Evolutionary conservation across 2,888 invertebrate species (phyloP).

Genomic region (Cephalotes varians): DNA sequence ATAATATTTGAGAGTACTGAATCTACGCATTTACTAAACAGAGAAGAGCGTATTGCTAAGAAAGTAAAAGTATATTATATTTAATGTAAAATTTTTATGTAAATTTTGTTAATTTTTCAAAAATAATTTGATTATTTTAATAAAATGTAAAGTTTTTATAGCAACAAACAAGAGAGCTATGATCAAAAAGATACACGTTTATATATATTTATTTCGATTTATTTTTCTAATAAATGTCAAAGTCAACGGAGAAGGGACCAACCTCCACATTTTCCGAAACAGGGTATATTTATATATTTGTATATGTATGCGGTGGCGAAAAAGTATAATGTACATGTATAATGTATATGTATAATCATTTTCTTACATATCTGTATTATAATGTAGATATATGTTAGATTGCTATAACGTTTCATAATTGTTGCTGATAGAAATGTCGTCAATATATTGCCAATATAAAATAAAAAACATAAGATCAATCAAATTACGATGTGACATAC

Average conservation of each 20-base stretch:
- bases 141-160: conserved; percentile 55
- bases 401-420: conserved; percentile 66
- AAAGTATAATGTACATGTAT: conserved; percentile 74
- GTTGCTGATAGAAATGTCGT: conserved; percentile 59
- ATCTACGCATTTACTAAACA: background rate
- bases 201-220: conserved; percentile 32
- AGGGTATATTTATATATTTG: conserved; percentile 61
- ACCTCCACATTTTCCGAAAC: conserved; percentile 56
- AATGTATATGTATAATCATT: conserved; percentile 62
- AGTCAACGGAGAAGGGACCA: conserved; percentile 33
- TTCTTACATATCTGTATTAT: conserved; percentile 61
- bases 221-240: conserved; percentile 30
- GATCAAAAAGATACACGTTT: background rate
- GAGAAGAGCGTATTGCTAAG: background rate
- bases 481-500: conserved; percentile 4
- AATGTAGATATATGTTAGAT: conserved; percentile 54
- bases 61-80: conserved; percentile 14
- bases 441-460: background rate
- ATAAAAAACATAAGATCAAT: background rate
- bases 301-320: conserved; percentile 46
- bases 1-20: background rate
- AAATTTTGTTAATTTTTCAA: background rate
- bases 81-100: conserved; percentile 23
- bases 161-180: background rate
- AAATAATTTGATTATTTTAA: conserved; percentile 40